A percentile compares a stretch with the other conserved stretches of the same genome.
phyloP scores from a whole-genome alignment of 2,797 vertebrate species.

The Paedocypris micromegethes region DNA sequence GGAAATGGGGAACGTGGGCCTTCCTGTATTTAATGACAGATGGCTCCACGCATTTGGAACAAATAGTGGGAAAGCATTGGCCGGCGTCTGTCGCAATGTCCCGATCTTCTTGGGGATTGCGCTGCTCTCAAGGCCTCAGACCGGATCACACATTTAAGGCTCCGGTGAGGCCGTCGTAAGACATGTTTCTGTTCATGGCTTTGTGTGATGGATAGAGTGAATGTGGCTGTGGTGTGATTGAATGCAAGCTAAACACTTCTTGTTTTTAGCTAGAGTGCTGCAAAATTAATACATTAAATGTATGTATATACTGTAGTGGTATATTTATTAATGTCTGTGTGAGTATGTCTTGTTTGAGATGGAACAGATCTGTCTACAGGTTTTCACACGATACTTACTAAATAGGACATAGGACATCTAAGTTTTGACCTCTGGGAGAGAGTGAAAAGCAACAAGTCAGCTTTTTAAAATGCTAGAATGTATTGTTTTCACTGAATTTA shows the following conservation, averaged over 20 bases:
- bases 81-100: constrained; percentile 64
- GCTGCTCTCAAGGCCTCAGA: constrained; percentile 43
- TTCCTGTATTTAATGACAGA: constrained; percentile 89
- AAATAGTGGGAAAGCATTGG: constrained; percentile 74
- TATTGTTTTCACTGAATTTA: too few relatives aligned
- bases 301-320: too few relatives aligned
- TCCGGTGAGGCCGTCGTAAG: constrained; percentile 37
- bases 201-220: constrained; percentile 3
- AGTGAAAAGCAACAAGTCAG: too few relatives aligned
- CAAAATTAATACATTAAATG: too few relatives aligned
- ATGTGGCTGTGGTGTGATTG: background rate
- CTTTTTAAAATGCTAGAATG: too few relatives aligned
- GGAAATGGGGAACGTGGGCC: constrained; percentile 79
- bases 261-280: too few relatives aligned
- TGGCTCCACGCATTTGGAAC: constrained; percentile 78
- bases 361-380: too few relatives aligned
- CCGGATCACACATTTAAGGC: constrained; percentile 60
- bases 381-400: too few relatives aligned
- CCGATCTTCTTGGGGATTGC: constrained; percentile 50
- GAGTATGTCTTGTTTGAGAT: background rate
- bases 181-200: background rate
- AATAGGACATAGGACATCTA: too few relatives aligned
- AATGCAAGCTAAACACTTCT: background rate
- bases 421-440: too few relatives aligned
- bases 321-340: background rate